A percentile compares a stretch with the other conserved stretches of the same genome.
Conservation (phyloP, 2,888 invertebrate species). For the Acrocyrtus sp. region DNA sequence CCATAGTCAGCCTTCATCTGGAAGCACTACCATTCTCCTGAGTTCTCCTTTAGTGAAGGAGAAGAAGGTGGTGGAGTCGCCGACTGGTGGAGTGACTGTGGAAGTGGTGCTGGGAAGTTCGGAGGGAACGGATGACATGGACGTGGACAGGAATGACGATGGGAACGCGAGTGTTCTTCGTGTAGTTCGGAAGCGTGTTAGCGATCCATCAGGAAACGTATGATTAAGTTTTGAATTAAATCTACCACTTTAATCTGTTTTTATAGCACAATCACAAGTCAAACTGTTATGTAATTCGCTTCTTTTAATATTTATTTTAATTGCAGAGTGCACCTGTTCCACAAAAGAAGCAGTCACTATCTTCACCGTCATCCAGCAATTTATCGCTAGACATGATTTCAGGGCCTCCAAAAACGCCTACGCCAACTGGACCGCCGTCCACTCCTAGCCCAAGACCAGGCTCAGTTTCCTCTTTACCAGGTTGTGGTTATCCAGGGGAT, state of each 20-base stretch:
- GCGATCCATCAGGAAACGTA: constrained; percentile 56
- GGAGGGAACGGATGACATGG: constrained; percentile 51
- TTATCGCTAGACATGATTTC: constrained; percentile 46
- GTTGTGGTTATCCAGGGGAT: constrained; percentile 50
- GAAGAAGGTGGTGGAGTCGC: constrained; percentile 56
- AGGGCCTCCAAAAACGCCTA: constrained; percentile 60
- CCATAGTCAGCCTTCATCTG: constrained; percentile 21
- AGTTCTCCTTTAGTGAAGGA: constrained; percentile 58
- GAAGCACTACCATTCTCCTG: constrained; percentile 48
- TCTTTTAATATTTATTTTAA: background rate
- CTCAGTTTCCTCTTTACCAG: constrained; percentile 55
- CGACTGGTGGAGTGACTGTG: constrained; percentile 53
- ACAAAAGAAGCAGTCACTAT: constrained; percentile 57
- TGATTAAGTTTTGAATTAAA: no score
- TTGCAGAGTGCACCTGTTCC: constrained; percentile 51
- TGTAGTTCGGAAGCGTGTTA: constrained; percentile 61
- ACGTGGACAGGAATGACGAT: constrained; percentile 35
- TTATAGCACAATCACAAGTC: background rate
- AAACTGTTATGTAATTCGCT: background rate
- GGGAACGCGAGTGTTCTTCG: constrained; percentile 58
- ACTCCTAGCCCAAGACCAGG: constrained; percentile 61
- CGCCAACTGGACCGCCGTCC: constrained; percentile 56
- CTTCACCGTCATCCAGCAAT: constrained; percentile 23
- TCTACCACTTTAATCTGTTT: no score
- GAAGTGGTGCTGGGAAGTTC: constrained; percentile 61